These are phyloP conservation scores for Bubo blakistoni DNA, from an alignment of 2,113 vertebrate species.

Conservation along the genomic window DNA sequence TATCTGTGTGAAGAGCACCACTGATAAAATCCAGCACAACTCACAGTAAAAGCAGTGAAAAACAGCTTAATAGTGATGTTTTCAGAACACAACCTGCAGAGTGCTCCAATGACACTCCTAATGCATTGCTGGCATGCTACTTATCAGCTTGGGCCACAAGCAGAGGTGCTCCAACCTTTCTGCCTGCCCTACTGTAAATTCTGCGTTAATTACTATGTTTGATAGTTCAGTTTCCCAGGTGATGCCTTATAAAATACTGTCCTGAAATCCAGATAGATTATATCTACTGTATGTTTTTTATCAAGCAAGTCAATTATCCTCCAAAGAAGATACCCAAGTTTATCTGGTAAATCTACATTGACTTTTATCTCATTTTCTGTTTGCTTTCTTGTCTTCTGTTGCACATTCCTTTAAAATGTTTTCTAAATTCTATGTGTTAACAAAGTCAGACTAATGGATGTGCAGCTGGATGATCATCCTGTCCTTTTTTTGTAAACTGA, in stretches of 20 bases:
- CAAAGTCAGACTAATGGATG: background rate
- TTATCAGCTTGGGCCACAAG: background rate
- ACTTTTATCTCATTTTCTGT: background rate
- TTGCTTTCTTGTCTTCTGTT: background rate
- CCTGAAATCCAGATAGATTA: background rate
- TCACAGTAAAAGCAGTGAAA: background rate
- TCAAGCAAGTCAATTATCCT: background rate
- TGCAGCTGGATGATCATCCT: background rate
- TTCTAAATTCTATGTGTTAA: background rate
- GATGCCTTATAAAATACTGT: background rate
- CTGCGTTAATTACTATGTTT: background rate
- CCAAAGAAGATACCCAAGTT: background rate
- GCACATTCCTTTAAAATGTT: background rate
- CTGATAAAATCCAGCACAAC: background rate
- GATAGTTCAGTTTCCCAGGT: background rate
- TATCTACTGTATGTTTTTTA: background rate
- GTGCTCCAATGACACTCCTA: background rate
- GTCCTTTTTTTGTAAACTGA: background rate
- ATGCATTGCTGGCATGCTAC: background rate
- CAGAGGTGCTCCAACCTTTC: background rate
- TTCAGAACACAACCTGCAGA: background rate
- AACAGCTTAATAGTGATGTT: background rate
- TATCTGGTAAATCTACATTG: background rate
- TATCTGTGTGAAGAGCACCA: background rate
- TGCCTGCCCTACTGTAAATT: background rate